These are phyloP conservation scores for Caenorhabditis drosophilae DNA, from an alignment of 2,888 invertebrate species.

Conservation along the genomic window DNA sequence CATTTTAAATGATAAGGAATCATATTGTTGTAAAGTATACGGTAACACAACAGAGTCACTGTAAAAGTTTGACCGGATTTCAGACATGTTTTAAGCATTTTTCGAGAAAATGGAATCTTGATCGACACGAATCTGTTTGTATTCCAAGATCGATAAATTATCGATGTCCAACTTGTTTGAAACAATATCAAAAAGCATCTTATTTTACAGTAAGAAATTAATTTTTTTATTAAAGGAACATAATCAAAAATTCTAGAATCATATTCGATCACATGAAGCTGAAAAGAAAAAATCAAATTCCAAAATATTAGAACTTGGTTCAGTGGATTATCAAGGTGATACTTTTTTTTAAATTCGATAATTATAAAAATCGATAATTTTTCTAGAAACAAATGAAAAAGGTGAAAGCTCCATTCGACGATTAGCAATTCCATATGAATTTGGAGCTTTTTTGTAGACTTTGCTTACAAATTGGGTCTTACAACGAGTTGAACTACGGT, in stretches of 20 bases:
- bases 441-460: constrained; percentile 15
- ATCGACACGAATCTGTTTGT: constrained; percentile 26
- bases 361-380: not conserved
- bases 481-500: too few relatives aligned
- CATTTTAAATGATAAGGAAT: constrained; percentile 22
- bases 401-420: constrained; percentile 11
- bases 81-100: constrained; percentile 45
- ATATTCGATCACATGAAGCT: constrained; percentile 30
- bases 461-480: too few relatives aligned
- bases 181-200: constrained; percentile 19
- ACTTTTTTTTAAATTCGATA: not conserved
- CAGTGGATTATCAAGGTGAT: not conserved
- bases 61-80: not conserved
- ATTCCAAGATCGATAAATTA: constrained; percentile 6
- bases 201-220: constrained; percentile 29
- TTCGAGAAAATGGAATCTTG: constrained; percentile 33
- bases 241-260: constrained; percentile 19
- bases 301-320: not conserved
- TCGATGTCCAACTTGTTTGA: constrained; percentile 23
- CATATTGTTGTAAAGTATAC: constrained; percentile 21
- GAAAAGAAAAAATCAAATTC: not conserved
- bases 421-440: constrained; percentile 19
- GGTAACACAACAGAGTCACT: not conserved
- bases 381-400: too few relatives aligned
- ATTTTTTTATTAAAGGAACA: not conserved